Conservation (phyloP, 2,888 invertebrate genomes). For the Tolmerus cingulatus region DNA sequence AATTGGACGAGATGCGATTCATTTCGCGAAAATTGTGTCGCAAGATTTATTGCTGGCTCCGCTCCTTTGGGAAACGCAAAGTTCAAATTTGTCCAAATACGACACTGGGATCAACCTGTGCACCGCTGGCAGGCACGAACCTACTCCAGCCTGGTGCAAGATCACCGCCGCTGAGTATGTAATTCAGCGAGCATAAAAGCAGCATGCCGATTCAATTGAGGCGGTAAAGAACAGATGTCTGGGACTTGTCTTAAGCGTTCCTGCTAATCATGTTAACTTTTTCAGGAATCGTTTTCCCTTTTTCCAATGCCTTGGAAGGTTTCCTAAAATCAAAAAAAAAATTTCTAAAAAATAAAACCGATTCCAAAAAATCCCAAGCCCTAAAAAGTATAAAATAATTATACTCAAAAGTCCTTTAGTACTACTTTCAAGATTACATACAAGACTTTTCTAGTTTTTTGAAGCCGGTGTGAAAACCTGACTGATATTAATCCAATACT, state of each 20-base stretch:
- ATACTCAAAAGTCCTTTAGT: no score
- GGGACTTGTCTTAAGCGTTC: neutral
- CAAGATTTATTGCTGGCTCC: neutral
- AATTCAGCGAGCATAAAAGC: neutral
- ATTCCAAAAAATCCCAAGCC: no score
- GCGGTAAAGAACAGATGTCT: neutral
- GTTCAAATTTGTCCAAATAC: neutral
- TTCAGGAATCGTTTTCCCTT: neutral
- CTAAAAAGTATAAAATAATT: no score
- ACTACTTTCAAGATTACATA: no score
- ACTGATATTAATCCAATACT: no score
- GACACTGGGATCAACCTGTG: neutral
- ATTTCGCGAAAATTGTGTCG: neutral
- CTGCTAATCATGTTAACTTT: neutral
- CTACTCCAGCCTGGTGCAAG: neutral
- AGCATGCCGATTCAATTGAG: neutral
- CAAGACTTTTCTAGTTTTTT: no score
- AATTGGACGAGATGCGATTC: neutral
- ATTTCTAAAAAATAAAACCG: no score
- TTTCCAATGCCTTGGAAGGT: neutral
- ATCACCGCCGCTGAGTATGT: neutral
- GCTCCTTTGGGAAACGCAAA: neutral
- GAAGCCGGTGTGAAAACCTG: no score
- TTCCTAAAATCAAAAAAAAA: no score
- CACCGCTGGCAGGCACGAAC: neutral